Evolutionary conservation across 2,888 invertebrate genomes (phyloP).

Genomic region (Ashinkailepas kermadecensis): DNA sequence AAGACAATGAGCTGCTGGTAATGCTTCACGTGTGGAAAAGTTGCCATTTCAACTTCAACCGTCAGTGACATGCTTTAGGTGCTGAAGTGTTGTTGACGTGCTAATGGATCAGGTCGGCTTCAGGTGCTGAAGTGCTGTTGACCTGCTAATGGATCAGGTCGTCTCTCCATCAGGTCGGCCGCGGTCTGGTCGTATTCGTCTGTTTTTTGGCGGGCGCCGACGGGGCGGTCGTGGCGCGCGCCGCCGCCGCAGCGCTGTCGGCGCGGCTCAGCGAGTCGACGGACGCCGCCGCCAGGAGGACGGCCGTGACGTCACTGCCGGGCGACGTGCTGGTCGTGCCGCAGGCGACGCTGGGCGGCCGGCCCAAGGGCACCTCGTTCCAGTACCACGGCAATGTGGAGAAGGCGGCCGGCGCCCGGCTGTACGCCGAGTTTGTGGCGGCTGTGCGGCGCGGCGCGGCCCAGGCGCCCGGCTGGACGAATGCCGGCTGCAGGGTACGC

Average conservation of each 20-base stretch:
- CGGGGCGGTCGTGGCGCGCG: conserved; percentile 37
- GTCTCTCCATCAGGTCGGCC: too few species aligned
- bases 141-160: too few species aligned
- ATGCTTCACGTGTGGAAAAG: too few species aligned
- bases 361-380: conserved; percentile 42
- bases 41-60: too few species aligned
- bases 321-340: conserved; percentile 45
- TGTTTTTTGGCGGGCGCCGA: conserved; percentile 43
- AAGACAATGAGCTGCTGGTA: too few species aligned
- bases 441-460: conserved; percentile 34
- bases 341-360: conserved; percentile 45
- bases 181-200: conserved; percentile 43
- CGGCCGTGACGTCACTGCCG: conserved; percentile 40
- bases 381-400: conserved; percentile 45
- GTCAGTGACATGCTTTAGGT: too few species aligned
- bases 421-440: conserved; percentile 38
- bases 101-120: too few species aligned
- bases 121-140: too few species aligned
- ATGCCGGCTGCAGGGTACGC: conserved; percentile 43
- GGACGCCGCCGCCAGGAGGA: conserved; percentile 36
- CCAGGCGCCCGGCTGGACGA: conserved; percentile 34
- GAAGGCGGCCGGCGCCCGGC: conserved; percentile 40
- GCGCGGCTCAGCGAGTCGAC: conserved; percentile 38
- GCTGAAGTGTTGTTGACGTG: too few species aligned
- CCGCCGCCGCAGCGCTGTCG: conserved; percentile 39